Base-by-base conservation (phyloP, 2,113 vertebrate species). In the Coracopsis vasa region DNA sequence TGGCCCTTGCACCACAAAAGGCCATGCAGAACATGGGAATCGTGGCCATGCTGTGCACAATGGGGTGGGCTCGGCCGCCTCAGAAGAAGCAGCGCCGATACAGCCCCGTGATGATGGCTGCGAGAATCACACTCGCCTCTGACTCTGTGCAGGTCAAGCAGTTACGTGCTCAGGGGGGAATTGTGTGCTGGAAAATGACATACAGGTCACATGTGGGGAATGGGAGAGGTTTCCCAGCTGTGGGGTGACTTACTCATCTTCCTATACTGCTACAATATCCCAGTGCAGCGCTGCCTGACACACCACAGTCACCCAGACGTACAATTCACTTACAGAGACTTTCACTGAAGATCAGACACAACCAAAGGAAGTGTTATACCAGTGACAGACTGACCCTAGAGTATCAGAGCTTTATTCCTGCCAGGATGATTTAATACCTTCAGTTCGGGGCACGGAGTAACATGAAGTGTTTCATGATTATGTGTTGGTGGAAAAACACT, bases 61-160 rank as follows among this genome's bases (percentile, higher is more conserved):
- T 0, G 90, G 95, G 58, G 72, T 75, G 74, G 48, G 85, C 51
- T 80, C 0, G 10, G 81, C 75, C 11, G 25, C 61, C 41, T 2
- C 1, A 7, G 53, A 1, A 14, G 65, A 33, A 41, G 3, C 16
- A 0, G 25, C 0, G 1, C 45, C 6, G 1, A 10, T 0, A 7
- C 67, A 11, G 14, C 10, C 47, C 61, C 13, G 19, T 0, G 16
- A 11, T 1, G 42, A 17, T 2, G 54, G 29, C 27, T 8, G 6
- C 2, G 20, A 86, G 80, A 39, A 3, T 0, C 75, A 69, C 51
- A 89, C 95, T 8, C 78, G 79, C 54, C 5, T 95, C 84, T 97
- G 96, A 94, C 31, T 10, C 29, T 16, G 1, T 0, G 37, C 71
- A 45, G 61, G 56, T 8, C 77, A 56, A 16, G 77, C 87, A 28